A percentile compares a stretch with the other conserved stretches of the same genome.
These are phyloP conservation scores for Pseudorasbora parva DNA, from an alignment of 2,113 vertebrate species.

Conservation along the genomic window DNA sequence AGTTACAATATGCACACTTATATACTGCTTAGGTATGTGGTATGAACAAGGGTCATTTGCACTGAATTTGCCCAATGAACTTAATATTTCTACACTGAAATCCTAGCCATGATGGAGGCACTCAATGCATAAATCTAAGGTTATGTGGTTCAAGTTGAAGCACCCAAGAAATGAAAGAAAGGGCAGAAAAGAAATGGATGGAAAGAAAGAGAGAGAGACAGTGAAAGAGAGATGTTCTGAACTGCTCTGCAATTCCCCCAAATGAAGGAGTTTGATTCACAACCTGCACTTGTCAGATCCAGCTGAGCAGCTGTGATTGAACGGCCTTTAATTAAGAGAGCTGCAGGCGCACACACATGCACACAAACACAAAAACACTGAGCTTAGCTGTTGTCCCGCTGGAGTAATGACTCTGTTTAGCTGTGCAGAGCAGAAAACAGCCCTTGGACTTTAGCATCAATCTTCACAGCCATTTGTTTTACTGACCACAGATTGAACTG, in stretches of 20 bases:
- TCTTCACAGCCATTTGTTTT: slow-evolving; percentile 44
- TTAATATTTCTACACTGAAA: background rate
- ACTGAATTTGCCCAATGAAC: background rate
- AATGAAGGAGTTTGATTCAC: slow-evolving; percentile 47
- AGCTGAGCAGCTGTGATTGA: slow-evolving; percentile 62
- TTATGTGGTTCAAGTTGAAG: slow-evolving; percentile 27
- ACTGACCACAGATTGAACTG: slow-evolving; percentile 30
- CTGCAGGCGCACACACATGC: background rate
- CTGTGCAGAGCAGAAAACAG: slow-evolving; percentile 39
- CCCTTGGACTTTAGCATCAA: slow-evolving; percentile 37
- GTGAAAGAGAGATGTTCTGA: background rate
- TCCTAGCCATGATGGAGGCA: background rate
- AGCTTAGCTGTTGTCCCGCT: slow-evolving; percentile 14
- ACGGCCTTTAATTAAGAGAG: slow-evolving; percentile 57
- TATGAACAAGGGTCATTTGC: background rate
- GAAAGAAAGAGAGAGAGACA: background rate
- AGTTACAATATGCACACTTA: too few relatives aligned
- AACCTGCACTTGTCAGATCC: slow-evolving; percentile 59
- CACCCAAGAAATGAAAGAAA: slow-evolving; percentile 10
- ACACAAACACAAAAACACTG: slow-evolving; percentile 16
- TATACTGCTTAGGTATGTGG: background rate
- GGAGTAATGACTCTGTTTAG: slow-evolving; percentile 38
- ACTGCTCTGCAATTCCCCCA: slow-evolving; percentile 25
- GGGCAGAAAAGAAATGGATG: background rate
- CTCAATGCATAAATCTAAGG: slow-evolving; percentile 26